phyloP scores from a whole-genome alignment of 2,888 invertebrate genomes.

The Acleris literana region DNA sequence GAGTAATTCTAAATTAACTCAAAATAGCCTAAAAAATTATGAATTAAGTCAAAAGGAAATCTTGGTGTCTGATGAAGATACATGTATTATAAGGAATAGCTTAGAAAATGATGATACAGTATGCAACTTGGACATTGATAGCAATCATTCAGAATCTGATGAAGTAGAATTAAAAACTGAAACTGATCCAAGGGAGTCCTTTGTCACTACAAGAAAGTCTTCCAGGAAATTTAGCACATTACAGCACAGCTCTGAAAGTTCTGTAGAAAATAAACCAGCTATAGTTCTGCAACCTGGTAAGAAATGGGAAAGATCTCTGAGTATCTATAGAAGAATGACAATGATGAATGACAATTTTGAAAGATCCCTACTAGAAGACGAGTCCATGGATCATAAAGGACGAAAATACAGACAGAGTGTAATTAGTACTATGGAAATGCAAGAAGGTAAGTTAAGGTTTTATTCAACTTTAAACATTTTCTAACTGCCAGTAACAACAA shows the following conservation, averaged over 20 bases:
- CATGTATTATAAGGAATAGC: constrained; percentile 1
- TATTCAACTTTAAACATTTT: constrained; percentile 27
- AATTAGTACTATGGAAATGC: constrained; percentile 78
- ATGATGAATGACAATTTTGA: constrained; percentile 68
- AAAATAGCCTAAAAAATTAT: constrained; percentile 14
- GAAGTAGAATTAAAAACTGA: constrained; percentile 11
- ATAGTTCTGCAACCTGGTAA: constrained; percentile 86
- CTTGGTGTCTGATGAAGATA: constrained; percentile 9
- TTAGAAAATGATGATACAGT: constrained; percentile 1
- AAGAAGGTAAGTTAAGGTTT: constrained; percentile 65
- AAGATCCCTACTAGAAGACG: constrained; percentile 68
- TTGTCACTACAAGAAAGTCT: constrained; percentile 47
- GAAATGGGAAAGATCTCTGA: constrained; percentile 87
- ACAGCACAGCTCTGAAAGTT: constrained; percentile 32
- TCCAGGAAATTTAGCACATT: constrained; percentile 40
- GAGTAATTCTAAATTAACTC: constrained; percentile 30
- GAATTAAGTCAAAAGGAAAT: constrained; percentile 21
- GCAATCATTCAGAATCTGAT: constrained; percentile 17
- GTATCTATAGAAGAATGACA: constrained; percentile 81
- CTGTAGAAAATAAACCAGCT: constrained; percentile 50
- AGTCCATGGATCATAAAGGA: constrained; percentile 71
- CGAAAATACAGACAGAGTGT: constrained; percentile 83
- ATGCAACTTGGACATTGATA: constrained; percentile 1
- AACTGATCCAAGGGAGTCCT: constrained; percentile 25
- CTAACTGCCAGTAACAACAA: constrained; percentile 39